phyloP scores from a whole-genome alignment of 2,888 invertebrate species.

The Pseudococcus longispinus region DNA sequence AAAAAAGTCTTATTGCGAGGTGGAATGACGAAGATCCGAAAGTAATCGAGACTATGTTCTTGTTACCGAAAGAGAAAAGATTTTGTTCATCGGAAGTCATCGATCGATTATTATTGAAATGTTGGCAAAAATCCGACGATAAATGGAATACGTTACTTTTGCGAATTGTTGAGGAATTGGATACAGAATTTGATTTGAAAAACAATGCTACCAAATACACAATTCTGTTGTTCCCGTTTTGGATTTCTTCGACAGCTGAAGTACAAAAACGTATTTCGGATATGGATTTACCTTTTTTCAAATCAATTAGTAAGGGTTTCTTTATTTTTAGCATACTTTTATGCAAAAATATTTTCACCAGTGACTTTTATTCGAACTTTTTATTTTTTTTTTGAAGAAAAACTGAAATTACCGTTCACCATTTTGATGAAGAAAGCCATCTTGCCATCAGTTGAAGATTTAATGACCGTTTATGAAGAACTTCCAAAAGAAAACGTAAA shows the following conservation, averaged over 20 bases:
- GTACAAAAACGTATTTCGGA: constrained; percentile 13
- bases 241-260: not conserved
- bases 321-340: not conserved
- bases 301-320: constrained; percentile 25
- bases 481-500: constrained; percentile 33
- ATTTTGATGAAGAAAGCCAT: not conserved
- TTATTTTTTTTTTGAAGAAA: not conserved
- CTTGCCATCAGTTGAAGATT: constrained; percentile 41
- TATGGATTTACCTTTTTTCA: constrained; percentile 48
- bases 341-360: not conserved
- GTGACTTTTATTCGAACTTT: not conserved
- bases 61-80: constrained; percentile 60
- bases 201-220: not conserved
- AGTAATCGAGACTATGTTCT: constrained; percentile 68
- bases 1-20: constrained; percentile 48
- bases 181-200: not conserved
- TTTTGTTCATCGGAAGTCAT: constrained; percentile 20
- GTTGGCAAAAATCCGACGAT: constrained; percentile 19
- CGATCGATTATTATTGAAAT: constrained; percentile 30
- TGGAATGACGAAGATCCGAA: constrained; percentile 72
- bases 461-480: not conserved
- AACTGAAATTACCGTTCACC: not conserved
- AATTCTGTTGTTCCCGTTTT: constrained; percentile 39
- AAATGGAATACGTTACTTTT: constrained; percentile 39
- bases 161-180: not conserved